phyloP scores from a whole-genome alignment of 2,797 vertebrate genomes.

The Etheostoma nigrum region DNA sequence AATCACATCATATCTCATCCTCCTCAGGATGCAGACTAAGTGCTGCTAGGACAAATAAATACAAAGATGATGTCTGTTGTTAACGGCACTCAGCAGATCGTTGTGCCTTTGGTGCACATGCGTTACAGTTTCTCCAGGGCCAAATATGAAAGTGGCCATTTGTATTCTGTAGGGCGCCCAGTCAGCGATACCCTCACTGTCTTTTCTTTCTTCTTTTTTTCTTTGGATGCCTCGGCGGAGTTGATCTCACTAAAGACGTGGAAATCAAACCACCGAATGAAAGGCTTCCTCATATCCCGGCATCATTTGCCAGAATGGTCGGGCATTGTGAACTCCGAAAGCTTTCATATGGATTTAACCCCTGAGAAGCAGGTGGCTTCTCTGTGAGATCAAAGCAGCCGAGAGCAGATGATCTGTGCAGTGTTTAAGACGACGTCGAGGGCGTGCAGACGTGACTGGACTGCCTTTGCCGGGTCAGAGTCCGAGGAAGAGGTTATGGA shows the following conservation, averaged over 20 bases:
- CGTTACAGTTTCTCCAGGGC: conserved; percentile 52
- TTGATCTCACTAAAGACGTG: conserved; percentile 60
- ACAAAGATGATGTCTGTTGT: conserved; percentile 30
- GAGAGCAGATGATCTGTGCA: conserved; percentile 66
- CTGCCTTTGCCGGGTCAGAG: conserved; percentile 49
- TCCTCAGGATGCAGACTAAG: conserved; percentile 33
- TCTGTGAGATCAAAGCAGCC: conserved; percentile 75
- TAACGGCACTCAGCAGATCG: conserved; percentile 49
- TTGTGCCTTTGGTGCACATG: conserved; percentile 43
- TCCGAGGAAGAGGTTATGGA: conserved; percentile 39
- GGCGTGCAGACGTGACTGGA: conserved; percentile 68
- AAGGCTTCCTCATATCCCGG: conserved; percentile 57
- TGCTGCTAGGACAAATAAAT: conserved; percentile 29
- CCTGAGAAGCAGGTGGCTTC: conserved; percentile 54
- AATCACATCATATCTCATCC: conserved; percentile 37
- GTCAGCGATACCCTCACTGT: conserved; percentile 22
- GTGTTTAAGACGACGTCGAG: conserved; percentile 66
- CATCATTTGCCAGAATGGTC: conserved; percentile 64
- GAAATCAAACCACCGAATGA: conserved; percentile 69
- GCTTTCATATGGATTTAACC: conserved; percentile 73
- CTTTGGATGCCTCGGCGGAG: conserved; percentile 48
- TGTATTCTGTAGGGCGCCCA: conserved; percentile 66
- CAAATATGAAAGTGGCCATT: conserved; percentile 67
- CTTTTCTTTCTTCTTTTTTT: conserved; percentile 27
- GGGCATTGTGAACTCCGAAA: conserved; percentile 66